These are phyloP conservation scores for Malurus cyaneus DNA, from an alignment of 2,113 vertebrate genomes.

Conservation along the genomic window DNA sequence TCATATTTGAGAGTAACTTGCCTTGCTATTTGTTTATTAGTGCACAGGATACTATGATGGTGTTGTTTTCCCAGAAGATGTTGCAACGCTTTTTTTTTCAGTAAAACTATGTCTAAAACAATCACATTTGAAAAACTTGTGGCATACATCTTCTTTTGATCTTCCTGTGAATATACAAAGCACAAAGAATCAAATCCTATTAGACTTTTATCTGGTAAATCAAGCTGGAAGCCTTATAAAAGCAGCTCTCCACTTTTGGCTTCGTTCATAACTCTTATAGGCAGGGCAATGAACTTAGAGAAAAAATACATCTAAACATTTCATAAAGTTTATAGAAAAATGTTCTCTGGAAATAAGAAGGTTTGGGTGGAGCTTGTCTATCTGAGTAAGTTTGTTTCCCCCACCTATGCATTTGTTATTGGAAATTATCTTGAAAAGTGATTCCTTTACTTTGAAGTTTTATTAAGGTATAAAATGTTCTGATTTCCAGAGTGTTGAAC, in stretches of 20 bases:
- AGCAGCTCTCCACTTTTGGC: background rate
- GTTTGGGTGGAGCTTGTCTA: background rate
- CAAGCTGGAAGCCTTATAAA: constrained; percentile 3
- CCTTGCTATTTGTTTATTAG: constrained; percentile 1
- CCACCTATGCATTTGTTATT: background rate
- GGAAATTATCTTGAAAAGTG: background rate
- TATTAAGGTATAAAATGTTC: background rate
- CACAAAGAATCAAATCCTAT: constrained; percentile 13
- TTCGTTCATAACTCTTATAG: background rate
- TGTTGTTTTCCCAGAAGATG: background rate
- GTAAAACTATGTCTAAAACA: background rate
- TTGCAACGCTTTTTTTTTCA: constrained; percentile 2
- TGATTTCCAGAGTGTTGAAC: background rate
- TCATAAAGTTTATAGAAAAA: background rate
- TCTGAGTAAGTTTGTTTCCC: background rate
- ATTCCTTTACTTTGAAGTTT: constrained; percentile 8
- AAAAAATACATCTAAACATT: background rate
- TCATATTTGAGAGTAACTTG: background rate
- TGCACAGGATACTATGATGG: background rate
- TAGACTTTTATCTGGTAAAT: constrained; percentile 16
- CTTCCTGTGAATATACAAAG: constrained; percentile 1
- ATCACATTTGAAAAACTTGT: background rate
- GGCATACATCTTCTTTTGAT: constrained; percentile 18
- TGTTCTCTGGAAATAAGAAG: background rate
- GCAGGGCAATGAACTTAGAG: background rate